Evolutionary conservation across 2,797 vertebrate species (phyloP).

Genomic region (Esox masquinongy): DNA sequence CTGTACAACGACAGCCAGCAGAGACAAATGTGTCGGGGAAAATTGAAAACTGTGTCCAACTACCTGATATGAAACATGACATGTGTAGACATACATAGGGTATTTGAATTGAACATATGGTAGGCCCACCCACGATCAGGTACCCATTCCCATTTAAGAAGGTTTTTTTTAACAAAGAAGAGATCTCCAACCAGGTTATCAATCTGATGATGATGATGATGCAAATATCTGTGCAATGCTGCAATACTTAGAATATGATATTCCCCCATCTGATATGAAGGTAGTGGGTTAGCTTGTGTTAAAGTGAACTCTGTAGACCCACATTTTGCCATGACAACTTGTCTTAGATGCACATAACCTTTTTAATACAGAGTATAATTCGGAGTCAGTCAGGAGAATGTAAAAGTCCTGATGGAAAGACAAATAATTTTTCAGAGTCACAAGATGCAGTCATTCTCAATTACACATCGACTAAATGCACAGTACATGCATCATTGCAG

Average conservation of each 20-base stretch:
- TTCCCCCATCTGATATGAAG: not conserved
- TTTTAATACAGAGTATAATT: too few relatives aligned
- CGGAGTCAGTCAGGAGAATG: too few relatives aligned
- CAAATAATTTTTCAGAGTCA: too few relatives aligned
- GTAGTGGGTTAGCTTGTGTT: not conserved
- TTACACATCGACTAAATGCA: too few relatives aligned
- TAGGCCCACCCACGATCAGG: not conserved
- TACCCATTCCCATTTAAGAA: not conserved
- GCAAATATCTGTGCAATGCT: not conserved
- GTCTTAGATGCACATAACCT: too few relatives aligned
- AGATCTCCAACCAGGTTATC: not conserved
- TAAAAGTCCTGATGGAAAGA: too few relatives aligned
- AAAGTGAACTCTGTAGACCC: too few relatives aligned
- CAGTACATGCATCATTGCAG: too few relatives aligned
- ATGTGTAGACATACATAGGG: constrained; percentile 16
- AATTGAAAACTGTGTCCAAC: constrained; percentile 38
- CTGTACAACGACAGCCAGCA: constrained; percentile 20
- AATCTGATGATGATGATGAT: not conserved
- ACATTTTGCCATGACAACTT: too few relatives aligned
- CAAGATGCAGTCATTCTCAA: too few relatives aligned
- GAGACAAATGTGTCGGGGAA: constrained; percentile 42
- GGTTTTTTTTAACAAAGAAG: not conserved
- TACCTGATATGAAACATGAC: constrained; percentile 37
- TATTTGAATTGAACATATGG: constrained; percentile 23
- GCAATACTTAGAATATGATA: not conserved